Evolutionary conservation across 2,888 invertebrate genomes (phyloP), one percentile per base, ranked within the genome.

Genomic region (Volucella inanis): DNA sequence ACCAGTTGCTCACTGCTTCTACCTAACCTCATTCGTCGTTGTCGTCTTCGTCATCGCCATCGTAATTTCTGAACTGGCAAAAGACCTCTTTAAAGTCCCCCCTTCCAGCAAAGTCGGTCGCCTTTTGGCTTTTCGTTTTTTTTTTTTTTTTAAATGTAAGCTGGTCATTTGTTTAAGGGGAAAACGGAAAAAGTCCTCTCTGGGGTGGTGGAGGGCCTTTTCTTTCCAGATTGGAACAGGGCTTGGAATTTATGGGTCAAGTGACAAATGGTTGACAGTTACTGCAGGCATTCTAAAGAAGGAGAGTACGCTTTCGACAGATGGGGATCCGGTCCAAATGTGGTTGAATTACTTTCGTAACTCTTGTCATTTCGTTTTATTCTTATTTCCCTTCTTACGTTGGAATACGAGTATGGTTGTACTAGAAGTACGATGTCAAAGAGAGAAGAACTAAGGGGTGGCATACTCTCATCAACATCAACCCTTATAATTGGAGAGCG

Each of bases 231-330:
- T 31, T 31, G 2, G 31, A 31, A 31, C 31, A 31, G 31, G 31
- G 76, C 55, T 14, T 64, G 54, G 77, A 77, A 65, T 82, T 86
- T 86, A 74, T 86, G 55, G 86, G 82, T 86, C 86, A 82, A 86
- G 77, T 65, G 86, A 82, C 77, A 86, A 85, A 81, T 76, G 75
- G 67, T 76, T 65, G 72, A 81, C 80, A 68, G 67, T 72, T 72
- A 65, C 70, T 47, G 70, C 38, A 55, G 38, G 62, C 45, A 57
- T 49, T 77, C 38, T 8, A 47, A 41, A 72, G 12, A n/a, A 12
- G 14, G 14, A 31, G 47, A 45, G 14, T n/a, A 39, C 41, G 11
- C 54, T 43, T 49, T 55, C 41, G 59, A 72, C 45, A 52, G 55
- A 57, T 50, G 45, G 41, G 38, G 61, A 68, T 68, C 49, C 54